phyloP scores from a whole-genome alignment of 92 coral and sea anemone species.

The Palythoa grandiflora region DNA sequence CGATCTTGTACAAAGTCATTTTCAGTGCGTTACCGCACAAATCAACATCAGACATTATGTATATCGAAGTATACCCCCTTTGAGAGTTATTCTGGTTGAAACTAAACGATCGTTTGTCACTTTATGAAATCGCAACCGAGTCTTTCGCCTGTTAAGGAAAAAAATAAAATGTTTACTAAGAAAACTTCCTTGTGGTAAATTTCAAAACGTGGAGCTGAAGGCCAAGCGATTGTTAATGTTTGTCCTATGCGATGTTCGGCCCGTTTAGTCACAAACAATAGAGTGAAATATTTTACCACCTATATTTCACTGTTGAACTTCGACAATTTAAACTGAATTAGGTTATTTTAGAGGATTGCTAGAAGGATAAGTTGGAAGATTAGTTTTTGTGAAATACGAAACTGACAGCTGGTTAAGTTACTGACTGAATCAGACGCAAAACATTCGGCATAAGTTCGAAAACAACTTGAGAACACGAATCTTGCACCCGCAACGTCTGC shows the following conservation, averaged over 20 bases:
- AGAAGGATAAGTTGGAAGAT: conserved; percentile 31
- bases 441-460: conserved; percentile 14
- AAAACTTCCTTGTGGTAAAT: conserved; percentile 17
- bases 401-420: conserved; percentile 25
- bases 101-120: background rate
- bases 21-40: background rate
- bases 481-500: background rate
- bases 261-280: conserved; percentile 35
- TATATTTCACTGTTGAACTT: conserved; percentile 1
- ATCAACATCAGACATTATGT: background rate
- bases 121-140: conserved; percentile 12
- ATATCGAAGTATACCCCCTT: background rate
- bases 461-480: conserved; percentile 36
- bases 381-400: conserved; percentile 27
- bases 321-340: conserved; percentile 24
- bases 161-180: conserved; percentile 32
- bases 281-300: background rate
- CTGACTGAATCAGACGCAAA: conserved; percentile 18
- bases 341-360: conserved; percentile 32
- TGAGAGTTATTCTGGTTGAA: background rate
- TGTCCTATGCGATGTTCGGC: conserved; percentile 37
- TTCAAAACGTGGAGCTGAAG: conserved; percentile 43
- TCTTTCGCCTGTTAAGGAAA: background rate
- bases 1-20: conserved; percentile 1
- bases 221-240: conserved; percentile 15